These are phyloP conservation scores for Lanistes nyassanus DNA, from an alignment of 1,140 invertebrate species.

Conservation along the genomic window DNA sequence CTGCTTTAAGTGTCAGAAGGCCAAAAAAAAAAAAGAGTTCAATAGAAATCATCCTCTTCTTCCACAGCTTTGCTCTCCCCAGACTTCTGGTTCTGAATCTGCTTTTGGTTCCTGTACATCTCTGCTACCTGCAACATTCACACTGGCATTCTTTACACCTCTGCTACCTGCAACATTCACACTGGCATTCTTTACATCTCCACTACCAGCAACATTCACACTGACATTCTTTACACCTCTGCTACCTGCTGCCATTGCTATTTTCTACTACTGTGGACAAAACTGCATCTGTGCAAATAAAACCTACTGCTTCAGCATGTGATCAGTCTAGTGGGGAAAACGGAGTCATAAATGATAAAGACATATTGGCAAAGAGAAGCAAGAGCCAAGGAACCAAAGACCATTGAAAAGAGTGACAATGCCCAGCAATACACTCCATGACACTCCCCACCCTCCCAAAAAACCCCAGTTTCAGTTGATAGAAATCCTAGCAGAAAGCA, in stretches of 20 bases:
- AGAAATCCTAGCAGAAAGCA: background rate
- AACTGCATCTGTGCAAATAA: too few relatives aligned
- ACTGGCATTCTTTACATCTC: too few relatives aligned
- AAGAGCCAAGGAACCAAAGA: background rate
- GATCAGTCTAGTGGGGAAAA: too few relatives aligned
- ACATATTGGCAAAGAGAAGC: background rate
- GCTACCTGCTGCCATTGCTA: too few relatives aligned
- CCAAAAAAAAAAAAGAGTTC: constrained; percentile 8
- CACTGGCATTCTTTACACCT: too few relatives aligned
- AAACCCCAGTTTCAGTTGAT: background rate
- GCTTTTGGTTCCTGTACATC: constrained; percentile 90
- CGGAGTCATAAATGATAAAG: too few relatives aligned
- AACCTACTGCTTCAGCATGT: too few relatives aligned
- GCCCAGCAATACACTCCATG: background rate
- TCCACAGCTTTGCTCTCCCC: constrained; percentile 33
- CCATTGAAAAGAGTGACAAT: background rate
- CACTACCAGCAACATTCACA: too few relatives aligned
- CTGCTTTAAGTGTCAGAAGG: background rate
- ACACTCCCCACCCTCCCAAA: background rate
- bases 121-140: constrained; percentile 71
- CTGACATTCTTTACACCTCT: too few relatives aligned
- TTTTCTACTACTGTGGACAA: too few relatives aligned
- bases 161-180: too few relatives aligned
- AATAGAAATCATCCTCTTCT: constrained; percentile 60
- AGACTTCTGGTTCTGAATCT: constrained; percentile 83